phyloP scores from a whole-genome alignment of 2,113 vertebrate species.

The Apteryx owenii region DNA sequence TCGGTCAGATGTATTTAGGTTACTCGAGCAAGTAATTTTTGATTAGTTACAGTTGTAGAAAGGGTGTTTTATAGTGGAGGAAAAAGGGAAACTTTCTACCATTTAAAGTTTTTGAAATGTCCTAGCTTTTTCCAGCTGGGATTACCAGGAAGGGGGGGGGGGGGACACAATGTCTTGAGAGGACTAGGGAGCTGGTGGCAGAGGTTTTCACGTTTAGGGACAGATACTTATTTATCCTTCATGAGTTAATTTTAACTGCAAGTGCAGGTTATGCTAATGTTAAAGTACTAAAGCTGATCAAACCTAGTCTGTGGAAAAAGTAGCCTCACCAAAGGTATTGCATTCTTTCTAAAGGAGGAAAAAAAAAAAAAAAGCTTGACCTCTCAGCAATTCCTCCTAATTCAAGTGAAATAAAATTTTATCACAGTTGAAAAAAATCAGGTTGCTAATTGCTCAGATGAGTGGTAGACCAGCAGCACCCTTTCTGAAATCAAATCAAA shows the following conservation, averaged over 20 bases:
- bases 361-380: neutral
- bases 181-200: neutral
- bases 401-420: neutral
- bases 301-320: neutral
- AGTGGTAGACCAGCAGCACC: neutral
- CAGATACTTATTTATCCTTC: neutral
- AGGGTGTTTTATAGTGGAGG: neutral
- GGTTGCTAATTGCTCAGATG: neutral
- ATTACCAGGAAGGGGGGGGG: neutral
- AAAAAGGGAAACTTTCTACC: neutral
- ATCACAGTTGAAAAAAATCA: neutral
- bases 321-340: neutral
- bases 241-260: neutral
- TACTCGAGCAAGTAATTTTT: neutral
- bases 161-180: neutral
- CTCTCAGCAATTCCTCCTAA: neutral
- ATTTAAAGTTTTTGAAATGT: neutral
- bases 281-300: neutral
- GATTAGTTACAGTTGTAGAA: neutral
- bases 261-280: neutral
- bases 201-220: fast-evolving
- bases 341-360: neutral
- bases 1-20: neutral
- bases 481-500: neutral
- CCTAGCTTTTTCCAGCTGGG: neutral